Conservation (phyloP, 2,888 invertebrate species). For the Argyresthia goedartella region DNA sequence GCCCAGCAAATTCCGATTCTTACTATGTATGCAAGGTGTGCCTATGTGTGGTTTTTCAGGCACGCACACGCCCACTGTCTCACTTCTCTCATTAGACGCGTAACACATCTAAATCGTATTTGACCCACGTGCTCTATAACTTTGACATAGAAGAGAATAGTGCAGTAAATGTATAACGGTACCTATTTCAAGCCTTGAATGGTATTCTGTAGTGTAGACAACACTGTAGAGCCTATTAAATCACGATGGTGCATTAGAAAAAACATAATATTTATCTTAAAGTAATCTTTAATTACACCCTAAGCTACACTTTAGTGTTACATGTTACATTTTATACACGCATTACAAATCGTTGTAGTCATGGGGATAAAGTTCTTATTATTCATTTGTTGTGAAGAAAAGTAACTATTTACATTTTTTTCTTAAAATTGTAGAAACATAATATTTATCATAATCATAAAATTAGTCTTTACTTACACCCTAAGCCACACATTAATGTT, state of each 20-base stretch:
- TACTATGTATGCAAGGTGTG: no score
- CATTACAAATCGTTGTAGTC: no score
- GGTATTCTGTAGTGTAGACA: slow-evolving; percentile 29
- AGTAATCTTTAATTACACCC: slow-evolving; percentile 7
- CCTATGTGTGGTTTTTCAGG: no score
- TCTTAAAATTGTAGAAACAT: slow-evolving; percentile 11
- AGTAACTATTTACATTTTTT: no score
- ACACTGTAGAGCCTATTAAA: slow-evolving; percentile 29
- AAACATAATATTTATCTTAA: slow-evolving; percentile 11
- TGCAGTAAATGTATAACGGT: slow-evolving; percentile 27
- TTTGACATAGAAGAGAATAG: no score
- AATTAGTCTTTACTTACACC: slow-evolving; percentile 7
- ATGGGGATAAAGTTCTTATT: no score
- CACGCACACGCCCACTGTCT: no score
- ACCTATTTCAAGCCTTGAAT: slow-evolving; percentile 56
- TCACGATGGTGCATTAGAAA: slow-evolving; percentile 41
- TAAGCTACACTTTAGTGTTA: slow-evolving; percentile 17
- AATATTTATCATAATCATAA: slow-evolving; percentile 10
- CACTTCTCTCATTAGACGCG: no score
- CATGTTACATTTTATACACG: slow-evolving; percentile 12
- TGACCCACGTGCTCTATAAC: no score
- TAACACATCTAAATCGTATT: no score
- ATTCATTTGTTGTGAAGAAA: no score
- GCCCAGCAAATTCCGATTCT: no score
- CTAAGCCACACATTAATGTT: slow-evolving; percentile 16